phyloP scores from a whole-genome alignment of 2,113 vertebrate genomes.

The Panthera tigris region DNA sequence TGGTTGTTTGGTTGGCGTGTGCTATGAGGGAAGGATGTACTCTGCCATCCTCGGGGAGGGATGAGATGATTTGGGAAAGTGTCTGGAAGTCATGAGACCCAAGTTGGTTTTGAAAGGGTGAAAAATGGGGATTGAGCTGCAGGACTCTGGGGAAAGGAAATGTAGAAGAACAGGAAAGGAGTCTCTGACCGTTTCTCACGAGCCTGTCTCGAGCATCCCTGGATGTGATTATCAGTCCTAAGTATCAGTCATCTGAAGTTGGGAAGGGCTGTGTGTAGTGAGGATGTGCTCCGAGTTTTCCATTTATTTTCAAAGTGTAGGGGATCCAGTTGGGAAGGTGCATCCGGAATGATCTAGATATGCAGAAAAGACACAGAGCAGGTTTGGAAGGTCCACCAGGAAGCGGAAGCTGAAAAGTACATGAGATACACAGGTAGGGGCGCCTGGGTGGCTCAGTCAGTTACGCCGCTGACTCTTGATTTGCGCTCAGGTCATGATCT shows the following conservation, averaged over 20 bases:
- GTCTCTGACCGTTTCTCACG: no score
- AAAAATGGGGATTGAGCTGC: background rate
- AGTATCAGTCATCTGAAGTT: no score
- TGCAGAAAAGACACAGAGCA: background rate
- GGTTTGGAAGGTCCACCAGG: background rate
- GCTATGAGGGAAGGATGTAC: background rate
- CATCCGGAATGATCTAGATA: no score
- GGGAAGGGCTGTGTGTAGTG: background rate
- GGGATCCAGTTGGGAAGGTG: background rate
- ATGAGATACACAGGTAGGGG: background rate
- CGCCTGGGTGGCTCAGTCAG: no score
- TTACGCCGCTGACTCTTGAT: no score
- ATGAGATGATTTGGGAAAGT: background rate
- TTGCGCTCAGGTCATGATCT: no score
- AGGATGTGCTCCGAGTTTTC: background rate
- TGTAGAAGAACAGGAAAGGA: background rate
- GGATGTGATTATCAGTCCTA: no score
- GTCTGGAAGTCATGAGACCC: background rate
- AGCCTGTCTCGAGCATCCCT: accelerated
- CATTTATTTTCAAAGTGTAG: background rate
- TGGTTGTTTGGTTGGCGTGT: background rate
- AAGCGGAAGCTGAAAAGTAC: background rate
- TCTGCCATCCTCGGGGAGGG: no score
- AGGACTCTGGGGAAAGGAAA: background rate
- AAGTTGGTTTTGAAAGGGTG: background rate